These are phyloP conservation scores for Lophochroa leadbeateri DNA, from an alignment of 2,113 vertebrate species.

Conservation along the genomic window DNA sequence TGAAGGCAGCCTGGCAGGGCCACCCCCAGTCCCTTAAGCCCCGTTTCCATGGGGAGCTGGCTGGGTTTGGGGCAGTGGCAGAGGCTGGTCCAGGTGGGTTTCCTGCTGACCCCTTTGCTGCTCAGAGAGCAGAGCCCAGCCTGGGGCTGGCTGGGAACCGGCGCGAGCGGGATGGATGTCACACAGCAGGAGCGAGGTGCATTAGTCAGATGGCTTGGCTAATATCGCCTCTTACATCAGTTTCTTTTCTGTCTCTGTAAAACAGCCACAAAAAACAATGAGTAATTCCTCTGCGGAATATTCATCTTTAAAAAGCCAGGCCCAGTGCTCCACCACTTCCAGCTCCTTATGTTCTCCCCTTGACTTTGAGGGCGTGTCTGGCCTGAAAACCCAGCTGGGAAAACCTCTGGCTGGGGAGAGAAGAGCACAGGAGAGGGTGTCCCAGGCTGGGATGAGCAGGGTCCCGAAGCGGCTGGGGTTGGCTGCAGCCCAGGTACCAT, in stretches of 20 bases:
- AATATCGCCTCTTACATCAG: slow-evolving; percentile 48
- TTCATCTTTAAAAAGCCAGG: slow-evolving; percentile 29
- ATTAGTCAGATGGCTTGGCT: slow-evolving; percentile 51
- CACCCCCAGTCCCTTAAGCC: not conserved
- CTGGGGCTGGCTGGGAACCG: not conserved
- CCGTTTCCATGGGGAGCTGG: accelerated
- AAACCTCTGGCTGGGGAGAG: too few species aligned
- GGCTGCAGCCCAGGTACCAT: too few species aligned
- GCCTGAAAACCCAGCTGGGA: not conserved
- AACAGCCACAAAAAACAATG: slow-evolving; percentile 63
- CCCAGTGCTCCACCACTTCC: not conserved
- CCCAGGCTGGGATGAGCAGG: too few species aligned
- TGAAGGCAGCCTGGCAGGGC: not conserved
- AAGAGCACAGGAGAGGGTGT: too few species aligned
- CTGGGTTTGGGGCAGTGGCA: not conserved
- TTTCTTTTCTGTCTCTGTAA: slow-evolving; percentile 49
- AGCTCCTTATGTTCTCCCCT: not conserved
- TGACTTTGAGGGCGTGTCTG: not conserved
- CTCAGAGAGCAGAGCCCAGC: not conserved
- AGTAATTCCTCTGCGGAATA: slow-evolving; percentile 58
- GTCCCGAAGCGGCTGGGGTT: too few species aligned
- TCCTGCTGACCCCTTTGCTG: not conserved
- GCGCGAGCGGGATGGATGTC: not conserved
- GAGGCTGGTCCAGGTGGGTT: accelerated
- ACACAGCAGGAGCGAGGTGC: not conserved